A percentile compares a stretch with the other conserved stretches of the same genome.
Evolutionary conservation across 2,113 vertebrate species (phyloP).

Genomic region (Alectura lathami): DNA sequence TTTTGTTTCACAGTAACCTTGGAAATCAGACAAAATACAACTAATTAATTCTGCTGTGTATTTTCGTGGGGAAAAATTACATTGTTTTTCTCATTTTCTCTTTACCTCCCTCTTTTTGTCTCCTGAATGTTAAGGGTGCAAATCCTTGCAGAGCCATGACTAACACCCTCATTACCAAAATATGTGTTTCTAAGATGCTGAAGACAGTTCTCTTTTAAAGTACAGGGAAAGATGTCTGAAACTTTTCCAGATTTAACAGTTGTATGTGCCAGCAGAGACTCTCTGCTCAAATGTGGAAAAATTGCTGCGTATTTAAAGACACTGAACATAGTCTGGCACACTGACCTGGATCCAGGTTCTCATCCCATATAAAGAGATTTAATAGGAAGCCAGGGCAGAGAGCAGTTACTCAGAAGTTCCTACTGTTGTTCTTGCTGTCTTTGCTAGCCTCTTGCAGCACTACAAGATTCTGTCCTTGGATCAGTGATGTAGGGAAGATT

Average conservation of each 20-base stretch:
- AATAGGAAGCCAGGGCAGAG: neutral
- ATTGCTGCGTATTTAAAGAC: neutral
- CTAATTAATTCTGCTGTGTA: neutral
- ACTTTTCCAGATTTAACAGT: neutral
- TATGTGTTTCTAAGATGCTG: neutral
- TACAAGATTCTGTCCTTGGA: neutral
- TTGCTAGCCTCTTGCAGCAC: neutral
- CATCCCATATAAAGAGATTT: constrained; percentile 34
- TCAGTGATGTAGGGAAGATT: neutral
- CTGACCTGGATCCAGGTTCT: constrained; percentile 24
- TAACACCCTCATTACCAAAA: neutral
- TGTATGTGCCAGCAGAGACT: neutral
- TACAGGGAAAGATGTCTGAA: neutral
- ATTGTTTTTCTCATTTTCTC: neutral
- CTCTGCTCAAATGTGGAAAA: constrained; percentile 57
- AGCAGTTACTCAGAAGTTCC: neutral
- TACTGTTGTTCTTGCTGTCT: neutral
- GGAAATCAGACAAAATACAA: neutral
- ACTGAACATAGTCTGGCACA: constrained; percentile 10
- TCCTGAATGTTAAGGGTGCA: neutral
- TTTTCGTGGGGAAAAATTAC: neutral
- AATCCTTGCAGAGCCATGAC: neutral
- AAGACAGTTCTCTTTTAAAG: neutral
- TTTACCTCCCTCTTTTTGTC: neutral
- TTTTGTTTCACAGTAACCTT: neutral